Base-by-base conservation (phyloP, 2,888 invertebrate genomes). In the Agrochola litura region DNA sequence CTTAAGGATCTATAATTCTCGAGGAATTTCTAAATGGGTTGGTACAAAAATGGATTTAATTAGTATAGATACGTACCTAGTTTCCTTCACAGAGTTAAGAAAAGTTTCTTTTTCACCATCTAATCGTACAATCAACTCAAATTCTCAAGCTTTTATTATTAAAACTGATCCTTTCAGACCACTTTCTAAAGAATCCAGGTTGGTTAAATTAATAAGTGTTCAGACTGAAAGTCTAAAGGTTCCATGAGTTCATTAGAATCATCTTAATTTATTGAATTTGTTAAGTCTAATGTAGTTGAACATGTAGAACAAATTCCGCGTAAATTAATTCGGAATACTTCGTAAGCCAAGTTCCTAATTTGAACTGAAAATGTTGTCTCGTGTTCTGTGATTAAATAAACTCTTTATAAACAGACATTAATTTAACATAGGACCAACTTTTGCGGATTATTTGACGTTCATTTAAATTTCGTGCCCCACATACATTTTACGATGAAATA, bases 271-370 rank as follows among this genome's bases (percentile, higher is more conserved):
- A 83, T 76, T 73, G 66, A 73, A 83, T 80, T 83, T 67, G 70
- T 73, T 49, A 79, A 79, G 37, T 66, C 54, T 41, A 66, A 63
- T 37, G 61, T 67, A 58, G 49, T 56, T 52, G 61, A 77, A 30
- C 60, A 77, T 77, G 73, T 66, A 73, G 49, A 54, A 74, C 78
- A 46, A 83, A 79, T 83, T 82, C 64, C 63, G 73, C 52, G 71
- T 65, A 68, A 82, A 79, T 83, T 79, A 82, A 74, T 82, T 82
- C 71, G 41, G 30, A 78, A 78, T 77, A 74, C 82, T 82, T 78
- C 67, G 83, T 67, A 63, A 77, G 78, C 67, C 54, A 72, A 83
- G 68, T 78, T 83, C 71, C 68, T 74, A 78, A 83, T 82, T 83
- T 79, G 63, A 70, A 75, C 79, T 49, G 82, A 75, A 75, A 83